phyloP scores from a whole-genome alignment of 2,888 invertebrate genomes.

The Anthophora plumipes region DNA sequence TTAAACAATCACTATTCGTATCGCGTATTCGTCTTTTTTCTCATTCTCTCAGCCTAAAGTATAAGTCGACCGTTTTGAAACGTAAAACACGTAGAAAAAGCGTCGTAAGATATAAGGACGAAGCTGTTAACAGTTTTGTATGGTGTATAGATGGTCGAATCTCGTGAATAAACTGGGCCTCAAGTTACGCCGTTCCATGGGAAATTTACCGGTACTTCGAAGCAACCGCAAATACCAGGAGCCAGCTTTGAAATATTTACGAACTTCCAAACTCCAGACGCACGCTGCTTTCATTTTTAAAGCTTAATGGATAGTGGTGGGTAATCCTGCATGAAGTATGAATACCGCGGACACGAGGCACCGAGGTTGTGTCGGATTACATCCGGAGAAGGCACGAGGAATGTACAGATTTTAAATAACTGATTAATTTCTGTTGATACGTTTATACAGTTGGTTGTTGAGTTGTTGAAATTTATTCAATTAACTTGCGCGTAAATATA shows the following conservation, averaged over 20 bases:
- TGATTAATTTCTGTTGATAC: no score
- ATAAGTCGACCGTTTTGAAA: no score
- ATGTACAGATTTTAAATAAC: no score
- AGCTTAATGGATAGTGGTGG: not conserved
- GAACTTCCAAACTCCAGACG: conserved; percentile 14
- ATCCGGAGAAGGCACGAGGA: no score
- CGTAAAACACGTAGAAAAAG: no score
- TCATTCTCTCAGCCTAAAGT: no score
- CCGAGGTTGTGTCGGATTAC: not conserved
- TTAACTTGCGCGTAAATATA: no score
- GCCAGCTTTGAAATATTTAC: conserved; percentile 29
- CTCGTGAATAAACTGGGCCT: not conserved
- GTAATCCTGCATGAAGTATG: conserved; percentile 11
- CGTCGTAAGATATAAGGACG: not conserved
- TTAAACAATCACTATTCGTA: not conserved
- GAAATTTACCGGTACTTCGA: conserved; percentile 3
- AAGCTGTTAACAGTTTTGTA: conserved; percentile 27
- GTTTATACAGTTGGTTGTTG: no score
- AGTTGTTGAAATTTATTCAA: no score
- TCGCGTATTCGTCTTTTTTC: not conserved
- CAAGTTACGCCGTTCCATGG: not conserved
- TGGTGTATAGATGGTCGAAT: not conserved
- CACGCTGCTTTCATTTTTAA: conserved; percentile 10
- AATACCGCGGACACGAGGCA: not conserved
- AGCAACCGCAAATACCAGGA: not conserved